phyloP scores from a whole-genome alignment of 2,797 vertebrate species.

The Poecilia gillii region DNA sequence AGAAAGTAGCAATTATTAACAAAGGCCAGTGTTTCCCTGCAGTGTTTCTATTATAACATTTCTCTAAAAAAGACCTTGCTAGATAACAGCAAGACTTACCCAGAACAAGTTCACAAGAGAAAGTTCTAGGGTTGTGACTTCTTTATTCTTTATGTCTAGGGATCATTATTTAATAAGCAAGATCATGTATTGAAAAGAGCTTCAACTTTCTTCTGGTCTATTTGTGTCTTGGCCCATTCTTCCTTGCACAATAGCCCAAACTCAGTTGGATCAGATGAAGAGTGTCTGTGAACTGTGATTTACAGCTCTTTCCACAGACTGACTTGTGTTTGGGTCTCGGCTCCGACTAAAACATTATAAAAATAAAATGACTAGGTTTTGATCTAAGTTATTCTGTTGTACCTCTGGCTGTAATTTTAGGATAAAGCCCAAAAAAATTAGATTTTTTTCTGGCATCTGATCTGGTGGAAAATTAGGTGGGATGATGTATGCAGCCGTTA shows the following conservation, averaged over 20 bases:
- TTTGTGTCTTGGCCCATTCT: background rate
- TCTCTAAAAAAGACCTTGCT: background rate
- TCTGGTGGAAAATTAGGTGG: too few relatives aligned
- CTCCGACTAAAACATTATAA: background rate
- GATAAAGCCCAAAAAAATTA: background rate
- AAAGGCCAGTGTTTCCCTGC: background rate
- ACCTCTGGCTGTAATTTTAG: background rate
- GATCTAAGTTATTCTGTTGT: background rate
- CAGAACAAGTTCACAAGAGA: background rate
- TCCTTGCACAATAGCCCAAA: background rate
- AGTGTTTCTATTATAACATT: background rate
- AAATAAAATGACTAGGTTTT: background rate
- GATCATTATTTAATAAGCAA: background rate
- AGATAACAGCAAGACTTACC: background rate
- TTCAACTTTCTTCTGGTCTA: background rate
- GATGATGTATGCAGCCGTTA: too few relatives aligned
- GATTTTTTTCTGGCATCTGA: too few relatives aligned
- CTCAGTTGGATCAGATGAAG: background rate
- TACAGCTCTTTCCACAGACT: background rate
- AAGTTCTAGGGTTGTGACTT: background rate
- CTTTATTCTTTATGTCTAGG: background rate
- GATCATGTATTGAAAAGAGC: background rate
- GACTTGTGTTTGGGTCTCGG: background rate
- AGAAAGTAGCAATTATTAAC: constrained; percentile 3
- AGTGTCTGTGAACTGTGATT: background rate